Conservation (phyloP, 2,888 invertebrate species). For the Lithophane socia region DNA sequence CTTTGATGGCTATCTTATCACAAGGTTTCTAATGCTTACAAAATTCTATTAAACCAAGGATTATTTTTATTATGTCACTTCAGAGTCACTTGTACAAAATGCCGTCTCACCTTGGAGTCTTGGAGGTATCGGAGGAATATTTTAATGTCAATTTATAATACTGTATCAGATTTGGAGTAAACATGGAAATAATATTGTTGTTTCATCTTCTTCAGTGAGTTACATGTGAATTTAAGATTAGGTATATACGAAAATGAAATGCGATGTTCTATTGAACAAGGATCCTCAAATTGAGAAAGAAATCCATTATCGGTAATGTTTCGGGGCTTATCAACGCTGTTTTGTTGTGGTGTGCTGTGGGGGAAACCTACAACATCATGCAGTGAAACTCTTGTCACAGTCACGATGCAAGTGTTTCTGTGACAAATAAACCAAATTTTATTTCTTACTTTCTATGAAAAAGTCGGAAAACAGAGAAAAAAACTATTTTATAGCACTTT, state of each 20-base stretch:
- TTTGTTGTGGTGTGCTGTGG: too few relatives aligned
- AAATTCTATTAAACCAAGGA: conserved; percentile 66
- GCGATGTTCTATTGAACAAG: too few relatives aligned
- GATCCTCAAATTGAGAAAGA: too few relatives aligned
- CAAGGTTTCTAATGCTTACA: conserved; percentile 71
- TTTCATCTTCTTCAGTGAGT: too few relatives aligned
- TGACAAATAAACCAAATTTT: too few relatives aligned
- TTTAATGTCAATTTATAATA: conserved; percentile 1
- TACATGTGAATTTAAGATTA: too few relatives aligned
- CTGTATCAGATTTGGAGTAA: conserved; percentile 15
- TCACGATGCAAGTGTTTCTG: too few relatives aligned
- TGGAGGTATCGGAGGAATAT: conserved; percentile 23
- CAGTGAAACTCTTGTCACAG: too few relatives aligned
- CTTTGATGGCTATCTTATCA: conserved; percentile 73
- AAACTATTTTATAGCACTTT: not conserved
- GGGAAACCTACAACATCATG: too few relatives aligned
- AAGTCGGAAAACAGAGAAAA: not conserved
- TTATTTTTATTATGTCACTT: conserved; percentile 63
- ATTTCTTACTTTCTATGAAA: not conserved
- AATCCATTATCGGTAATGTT: too few relatives aligned
- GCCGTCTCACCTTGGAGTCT: conserved; percentile 49
- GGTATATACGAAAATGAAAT: too few relatives aligned
- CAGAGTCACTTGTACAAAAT: conserved; percentile 22
- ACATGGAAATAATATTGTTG: not conserved
- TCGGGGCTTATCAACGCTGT: too few relatives aligned